Evolutionary conservation across 2,888 invertebrate genomes (phyloP).

Genomic region (Automeris io): DNA sequence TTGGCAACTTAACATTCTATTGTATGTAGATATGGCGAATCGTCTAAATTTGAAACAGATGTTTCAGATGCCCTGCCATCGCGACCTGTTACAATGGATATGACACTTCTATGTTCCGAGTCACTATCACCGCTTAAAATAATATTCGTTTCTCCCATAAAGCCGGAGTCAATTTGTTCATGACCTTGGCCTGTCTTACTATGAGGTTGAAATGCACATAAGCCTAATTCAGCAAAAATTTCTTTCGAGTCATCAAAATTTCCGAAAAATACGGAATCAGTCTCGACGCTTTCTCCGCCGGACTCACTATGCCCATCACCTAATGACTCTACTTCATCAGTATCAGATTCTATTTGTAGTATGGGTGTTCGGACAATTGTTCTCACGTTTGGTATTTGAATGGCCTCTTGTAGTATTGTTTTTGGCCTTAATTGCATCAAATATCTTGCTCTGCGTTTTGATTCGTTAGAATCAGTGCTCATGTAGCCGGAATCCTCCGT

Average conservation of each 20-base stretch:
- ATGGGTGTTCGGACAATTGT: slow-evolving; percentile 37
- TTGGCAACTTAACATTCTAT: slow-evolving; percentile 47
- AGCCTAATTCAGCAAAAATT: slow-evolving; percentile 53
- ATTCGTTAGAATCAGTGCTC: slow-evolving; percentile 87
- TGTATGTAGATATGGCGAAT: slow-evolving; percentile 52
- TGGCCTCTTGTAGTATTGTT: slow-evolving; percentile 35
- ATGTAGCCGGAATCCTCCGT: slow-evolving; percentile 89
- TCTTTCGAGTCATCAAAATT: slow-evolving; percentile 76
- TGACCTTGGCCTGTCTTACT: slow-evolving; percentile 34
- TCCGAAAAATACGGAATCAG: slow-evolving; percentile 91
- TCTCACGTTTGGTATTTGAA: slow-evolving; percentile 26
- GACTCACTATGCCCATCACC: slow-evolving; percentile 90
- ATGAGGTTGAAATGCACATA: slow-evolving; percentile 41
- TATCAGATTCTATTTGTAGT: slow-evolving; percentile 72
- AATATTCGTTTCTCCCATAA: slow-evolving; percentile 66
- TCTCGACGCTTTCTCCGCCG: slow-evolving; percentile 90
- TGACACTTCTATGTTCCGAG: slow-evolving; percentile 68
- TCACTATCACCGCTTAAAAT: slow-evolving; percentile 69
- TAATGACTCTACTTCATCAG: slow-evolving; percentile 86
- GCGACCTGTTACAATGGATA: slow-evolving; percentile 62
- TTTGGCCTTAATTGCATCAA: slow-evolving; percentile 63
- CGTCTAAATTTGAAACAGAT: slow-evolving; percentile 50
- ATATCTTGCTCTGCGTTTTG: slow-evolving; percentile 66
- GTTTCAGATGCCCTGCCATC: slow-evolving; percentile 52
- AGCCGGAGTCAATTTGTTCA: slow-evolving; percentile 68